These are phyloP conservation scores for Nannospalax galili DNA, from an alignment of 2,113 vertebrate species.

Conservation along the genomic window DNA sequence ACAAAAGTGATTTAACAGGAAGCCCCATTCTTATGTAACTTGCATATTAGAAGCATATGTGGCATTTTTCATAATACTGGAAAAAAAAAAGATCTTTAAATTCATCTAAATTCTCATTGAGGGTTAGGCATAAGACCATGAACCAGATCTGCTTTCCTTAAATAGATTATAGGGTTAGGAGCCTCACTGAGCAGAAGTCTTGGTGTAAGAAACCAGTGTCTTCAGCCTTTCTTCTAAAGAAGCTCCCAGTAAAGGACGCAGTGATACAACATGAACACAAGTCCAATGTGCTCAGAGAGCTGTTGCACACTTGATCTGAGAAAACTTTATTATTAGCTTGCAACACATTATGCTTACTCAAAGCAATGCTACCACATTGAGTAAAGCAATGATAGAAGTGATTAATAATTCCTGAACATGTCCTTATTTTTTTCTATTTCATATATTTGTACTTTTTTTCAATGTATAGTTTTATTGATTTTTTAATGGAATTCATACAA, in stretches of 20 bases:
- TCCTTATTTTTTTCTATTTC: no score
- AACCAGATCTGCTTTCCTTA: neutral
- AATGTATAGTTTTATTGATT: no score
- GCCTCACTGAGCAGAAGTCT: neutral
- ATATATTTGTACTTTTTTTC: no score
- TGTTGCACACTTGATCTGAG: neutral
- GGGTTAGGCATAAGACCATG: neutral
- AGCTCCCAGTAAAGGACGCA: neutral
- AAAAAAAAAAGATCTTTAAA: neutral
- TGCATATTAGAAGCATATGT: neutral
- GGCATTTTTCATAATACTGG: neutral
- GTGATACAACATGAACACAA: neutral
- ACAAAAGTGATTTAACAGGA: neutral
- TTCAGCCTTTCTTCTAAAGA: neutral
- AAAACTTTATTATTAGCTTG: neutral
- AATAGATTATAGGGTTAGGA: neutral
- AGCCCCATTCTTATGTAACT: neutral
- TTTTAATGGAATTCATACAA: no score
- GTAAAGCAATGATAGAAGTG: neutral
- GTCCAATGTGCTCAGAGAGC: neutral
- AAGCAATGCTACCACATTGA: neutral
- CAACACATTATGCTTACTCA: neutral
- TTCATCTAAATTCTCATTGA: neutral
- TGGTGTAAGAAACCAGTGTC: neutral
- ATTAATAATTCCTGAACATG: neutral